Percentiles rank a stretch among this genome's conserved stretches.
Conservation (phyloP, 2,888 invertebrate genomes). For the Cheilosia variabilis region DNA sequence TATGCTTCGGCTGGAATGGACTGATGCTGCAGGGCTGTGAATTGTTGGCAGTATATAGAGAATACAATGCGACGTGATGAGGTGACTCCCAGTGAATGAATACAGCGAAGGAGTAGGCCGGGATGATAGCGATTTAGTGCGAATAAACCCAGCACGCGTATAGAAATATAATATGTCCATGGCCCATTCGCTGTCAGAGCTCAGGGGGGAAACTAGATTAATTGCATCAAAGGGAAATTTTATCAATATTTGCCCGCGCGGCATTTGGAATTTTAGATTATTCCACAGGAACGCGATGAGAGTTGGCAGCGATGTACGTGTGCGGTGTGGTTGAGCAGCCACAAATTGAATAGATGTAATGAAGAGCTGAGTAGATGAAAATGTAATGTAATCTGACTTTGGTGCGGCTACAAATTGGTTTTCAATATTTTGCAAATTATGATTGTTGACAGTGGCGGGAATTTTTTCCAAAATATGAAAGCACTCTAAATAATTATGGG, state of each 20-base stretch:
- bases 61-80: constrained; percentile 30
- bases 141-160: not conserved
- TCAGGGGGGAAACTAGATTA: constrained; percentile 24
- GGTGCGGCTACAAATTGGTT: too few relatives aligned
- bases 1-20: too few relatives aligned
- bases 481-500: too few relatives aligned
- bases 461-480: too few relatives aligned
- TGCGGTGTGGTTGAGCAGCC: not conserved
- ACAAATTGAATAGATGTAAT: not conserved
- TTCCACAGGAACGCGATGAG: not conserved
- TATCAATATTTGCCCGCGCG: constrained; percentile 24
- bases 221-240: constrained; percentile 26
- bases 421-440: too few relatives aligned
- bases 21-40: not conserved
- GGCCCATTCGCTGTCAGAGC: not conserved
- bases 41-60: constrained; percentile 9
- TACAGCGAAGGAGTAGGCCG: constrained; percentile 14
- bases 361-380: too few relatives aligned
- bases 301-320: not conserved
- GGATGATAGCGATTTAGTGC: not conserved
- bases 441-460: too few relatives aligned
- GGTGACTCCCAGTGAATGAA: constrained; percentile 9
- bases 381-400: too few relatives aligned
- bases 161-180: not conserved
- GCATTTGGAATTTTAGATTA: constrained; percentile 23